These are phyloP conservation scores for Chelonia mydas DNA, from an alignment of 2,797 vertebrate species.

Conservation along the genomic window DNA sequence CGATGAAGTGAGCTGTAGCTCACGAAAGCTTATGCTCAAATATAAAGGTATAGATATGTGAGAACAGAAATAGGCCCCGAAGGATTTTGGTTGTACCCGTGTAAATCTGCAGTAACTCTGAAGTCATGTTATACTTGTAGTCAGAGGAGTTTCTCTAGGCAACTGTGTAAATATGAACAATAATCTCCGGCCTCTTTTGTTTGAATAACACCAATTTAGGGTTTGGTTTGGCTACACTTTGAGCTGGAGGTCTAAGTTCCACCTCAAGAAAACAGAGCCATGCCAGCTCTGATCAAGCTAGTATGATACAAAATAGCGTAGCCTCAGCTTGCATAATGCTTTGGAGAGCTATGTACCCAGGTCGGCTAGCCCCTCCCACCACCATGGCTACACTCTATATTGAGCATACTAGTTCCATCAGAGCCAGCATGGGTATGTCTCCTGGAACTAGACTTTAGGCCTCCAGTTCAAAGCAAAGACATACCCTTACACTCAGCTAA, in stretches of 20 bases:
- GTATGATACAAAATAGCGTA: not conserved
- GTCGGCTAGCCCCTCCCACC: not conserved
- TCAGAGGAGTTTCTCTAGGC: not conserved
- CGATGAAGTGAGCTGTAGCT: too few relatives aligned
- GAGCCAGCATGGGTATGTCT: not conserved
- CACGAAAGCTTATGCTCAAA: too few relatives aligned
- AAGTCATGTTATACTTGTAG: not conserved
- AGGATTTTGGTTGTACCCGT: not conserved
- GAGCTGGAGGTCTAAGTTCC: not conserved
- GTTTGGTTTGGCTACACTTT: not conserved
- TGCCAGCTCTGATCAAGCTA: not conserved
- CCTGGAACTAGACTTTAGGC: not conserved
- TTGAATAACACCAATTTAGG: not conserved
- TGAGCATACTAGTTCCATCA: not conserved
- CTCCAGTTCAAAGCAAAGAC: not conserved
- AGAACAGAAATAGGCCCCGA: not conserved
- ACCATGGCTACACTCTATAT: not conserved
- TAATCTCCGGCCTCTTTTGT: not conserved
- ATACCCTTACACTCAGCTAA: not conserved
- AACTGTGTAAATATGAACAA: not conserved
- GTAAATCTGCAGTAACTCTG: not conserved
- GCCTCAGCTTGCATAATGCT: not conserved
- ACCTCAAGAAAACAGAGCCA: not conserved
- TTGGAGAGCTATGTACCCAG: not conserved
- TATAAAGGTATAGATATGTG: not conserved